phyloP scores from a whole-genome alignment of 1,140 invertebrate genomes.

The Drosophila bocki region DNA sequence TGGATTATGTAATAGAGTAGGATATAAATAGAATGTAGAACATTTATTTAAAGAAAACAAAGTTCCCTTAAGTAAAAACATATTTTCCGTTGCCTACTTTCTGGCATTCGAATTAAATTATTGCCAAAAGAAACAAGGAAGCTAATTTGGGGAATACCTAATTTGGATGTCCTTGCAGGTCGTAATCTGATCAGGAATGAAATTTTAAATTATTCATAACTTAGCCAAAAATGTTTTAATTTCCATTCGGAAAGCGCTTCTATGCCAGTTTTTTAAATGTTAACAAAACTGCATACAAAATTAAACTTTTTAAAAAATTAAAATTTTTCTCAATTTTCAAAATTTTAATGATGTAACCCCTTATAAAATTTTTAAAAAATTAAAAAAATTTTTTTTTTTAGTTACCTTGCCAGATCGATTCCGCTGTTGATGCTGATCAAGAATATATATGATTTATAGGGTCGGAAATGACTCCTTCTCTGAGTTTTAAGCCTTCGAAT shows the following conservation, averaged over 20 bases:
- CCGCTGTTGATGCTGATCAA: not conserved
- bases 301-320: not conserved
- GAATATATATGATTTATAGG: not conserved
- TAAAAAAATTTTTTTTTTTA: not conserved
- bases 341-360: not conserved
- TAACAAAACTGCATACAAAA: not conserved
- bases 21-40: not conserved
- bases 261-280: not conserved
- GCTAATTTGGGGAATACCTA: not conserved
- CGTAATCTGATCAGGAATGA: not conserved
- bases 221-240: not conserved
- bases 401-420: not conserved
- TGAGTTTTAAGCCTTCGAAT: not conserved
- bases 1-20: not conserved
- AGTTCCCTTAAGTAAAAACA: not conserved
- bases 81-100: not conserved
- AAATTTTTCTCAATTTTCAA: not conserved
- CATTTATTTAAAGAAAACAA: too few species aligned
- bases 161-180: not conserved
- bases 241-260: not conserved
- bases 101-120: not conserved
- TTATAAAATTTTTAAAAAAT: not conserved
- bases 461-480: not conserved
- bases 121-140: not conserved
- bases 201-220: not conserved